phyloP scores from a whole-genome alignment of 2,888 invertebrate genomes.

The Caenorhabditis afra region DNA sequence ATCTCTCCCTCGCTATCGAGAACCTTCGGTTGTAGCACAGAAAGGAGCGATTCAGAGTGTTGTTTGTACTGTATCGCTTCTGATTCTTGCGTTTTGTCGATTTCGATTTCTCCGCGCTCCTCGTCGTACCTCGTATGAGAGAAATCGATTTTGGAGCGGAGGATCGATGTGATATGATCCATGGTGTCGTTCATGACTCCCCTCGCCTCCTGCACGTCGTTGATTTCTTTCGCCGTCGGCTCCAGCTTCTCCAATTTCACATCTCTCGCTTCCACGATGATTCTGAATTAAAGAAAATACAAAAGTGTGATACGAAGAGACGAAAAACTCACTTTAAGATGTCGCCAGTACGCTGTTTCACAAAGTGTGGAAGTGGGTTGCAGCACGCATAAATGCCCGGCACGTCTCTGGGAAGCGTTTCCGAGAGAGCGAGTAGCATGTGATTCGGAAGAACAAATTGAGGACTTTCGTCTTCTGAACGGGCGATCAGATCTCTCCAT shows the following conservation, averaged over 20 bases:
- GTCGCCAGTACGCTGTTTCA: conserved; percentile 81
- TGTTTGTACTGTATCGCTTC: conserved; percentile 16
- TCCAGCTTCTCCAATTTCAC: conserved; percentile 67
- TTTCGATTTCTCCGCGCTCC: conserved; percentile 63
- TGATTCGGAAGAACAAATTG: conserved; percentile 95
- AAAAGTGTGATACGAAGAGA: no score
- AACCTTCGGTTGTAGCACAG: conserved; percentile 25
- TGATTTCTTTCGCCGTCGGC: conserved; percentile 36
- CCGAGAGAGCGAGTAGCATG: conserved; percentile 92
- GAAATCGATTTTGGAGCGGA: conserved; percentile 66
- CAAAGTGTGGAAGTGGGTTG: conserved; percentile 91
- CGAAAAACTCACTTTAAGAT: conserved; percentile 66
- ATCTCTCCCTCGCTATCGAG: background rate
- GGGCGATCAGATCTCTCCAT: conserved; percentile 91
- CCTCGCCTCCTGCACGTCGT: conserved; percentile 48
- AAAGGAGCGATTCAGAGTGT: conserved; percentile 25
- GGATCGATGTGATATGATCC: conserved; percentile 51
- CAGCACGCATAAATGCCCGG: conserved; percentile 92
- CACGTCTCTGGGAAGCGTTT: conserved; percentile 82
- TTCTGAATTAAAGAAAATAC: conserved; percentile 48
- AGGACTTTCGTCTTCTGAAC: conserved; percentile 92
- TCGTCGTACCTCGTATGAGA: conserved; percentile 68
- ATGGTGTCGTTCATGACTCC: conserved; percentile 52
- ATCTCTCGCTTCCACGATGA: conserved; percentile 70
- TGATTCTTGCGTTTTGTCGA: conserved; percentile 31